A percentile compares a stretch with the other conserved stretches of the same genome.
Conservation (phyloP, 2,113 vertebrate species). For the Entomyzon cyanotis region DNA sequence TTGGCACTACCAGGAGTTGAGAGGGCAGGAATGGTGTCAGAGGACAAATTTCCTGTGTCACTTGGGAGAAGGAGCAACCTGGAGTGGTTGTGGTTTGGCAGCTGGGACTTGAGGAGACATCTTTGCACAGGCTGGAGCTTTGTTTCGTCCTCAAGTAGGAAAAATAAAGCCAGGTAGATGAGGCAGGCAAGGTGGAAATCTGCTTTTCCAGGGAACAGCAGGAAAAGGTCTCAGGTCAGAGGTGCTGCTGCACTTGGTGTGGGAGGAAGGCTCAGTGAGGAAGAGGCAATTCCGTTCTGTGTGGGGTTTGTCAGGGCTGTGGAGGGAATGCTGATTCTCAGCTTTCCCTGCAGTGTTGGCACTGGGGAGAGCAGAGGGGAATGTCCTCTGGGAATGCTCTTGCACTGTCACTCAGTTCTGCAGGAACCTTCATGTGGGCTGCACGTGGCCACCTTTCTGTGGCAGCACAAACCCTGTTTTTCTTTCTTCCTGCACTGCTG, state of each 20-base stretch:
- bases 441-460: background rate
- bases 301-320: fast-evolving
- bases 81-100: background rate
- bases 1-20: background rate
- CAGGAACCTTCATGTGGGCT: fast-evolving
- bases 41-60: fast-evolving
- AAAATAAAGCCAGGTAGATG: fast-evolving
- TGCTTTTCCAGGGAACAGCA: background rate
- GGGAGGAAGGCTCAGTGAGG: background rate
- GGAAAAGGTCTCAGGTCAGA: fast-evolving
- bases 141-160: background rate
- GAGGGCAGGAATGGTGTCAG: background rate
- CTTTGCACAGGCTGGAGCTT: background rate
- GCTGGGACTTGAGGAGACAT: background rate
- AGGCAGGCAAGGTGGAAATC: background rate
- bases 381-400: fast-evolving
- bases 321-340: background rate
- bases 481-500: background rate
- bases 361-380: background rate
- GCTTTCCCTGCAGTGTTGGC: background rate
- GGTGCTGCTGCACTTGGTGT: fast-evolving
- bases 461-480: background rate
- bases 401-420: fast-evolving
- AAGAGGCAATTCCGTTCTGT: background rate
- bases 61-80: fast-evolving